Conservation (phyloP, 2,888 invertebrate genomes). For the Ischnus inquisitorius region DNA sequence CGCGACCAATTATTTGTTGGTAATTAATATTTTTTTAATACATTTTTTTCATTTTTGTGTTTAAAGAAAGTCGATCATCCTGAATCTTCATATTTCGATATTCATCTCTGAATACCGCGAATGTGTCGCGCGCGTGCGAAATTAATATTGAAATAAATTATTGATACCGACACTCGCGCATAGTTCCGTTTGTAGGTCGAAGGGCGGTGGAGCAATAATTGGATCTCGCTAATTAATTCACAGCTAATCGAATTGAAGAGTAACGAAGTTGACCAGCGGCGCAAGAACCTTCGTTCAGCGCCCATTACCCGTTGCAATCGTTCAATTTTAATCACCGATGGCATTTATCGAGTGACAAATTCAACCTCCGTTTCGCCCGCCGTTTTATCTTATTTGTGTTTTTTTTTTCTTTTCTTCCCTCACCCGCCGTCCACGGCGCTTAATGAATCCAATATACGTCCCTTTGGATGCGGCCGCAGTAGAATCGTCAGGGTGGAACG, state of each 20-base stretch:
- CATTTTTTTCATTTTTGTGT: no score
- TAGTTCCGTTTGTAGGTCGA: no score
- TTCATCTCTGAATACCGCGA: no score
- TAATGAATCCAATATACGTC: slow-evolving; percentile 65
- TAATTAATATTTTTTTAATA: no score
- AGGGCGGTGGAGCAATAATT: slow-evolving; percentile 15
- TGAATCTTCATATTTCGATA: no score
- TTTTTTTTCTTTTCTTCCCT: slow-evolving; percentile 24
- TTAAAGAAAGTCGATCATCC: no score
- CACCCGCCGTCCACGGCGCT: slow-evolving; percentile 33
- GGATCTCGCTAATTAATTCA: background rate
- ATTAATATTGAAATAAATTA: no score
- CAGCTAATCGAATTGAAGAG: slow-evolving; percentile 36
- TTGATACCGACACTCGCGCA: no score
- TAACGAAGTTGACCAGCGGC: slow-evolving; percentile 38
- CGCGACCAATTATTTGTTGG: no score
- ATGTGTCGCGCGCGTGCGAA: no score
- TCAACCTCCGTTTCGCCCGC: slow-evolving; percentile 43
- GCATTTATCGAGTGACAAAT: slow-evolving; percentile 65
- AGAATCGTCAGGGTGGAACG: slow-evolving; percentile 47
- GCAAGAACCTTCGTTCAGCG: slow-evolving; percentile 16
- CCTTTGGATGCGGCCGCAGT: slow-evolving; percentile 52
- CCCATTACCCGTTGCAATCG: slow-evolving; percentile 27
- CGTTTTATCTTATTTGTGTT: slow-evolving; percentile 67
- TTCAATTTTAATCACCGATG: slow-evolving; percentile 55